Evolutionary conservation across 2,797 vertebrate species (phyloP).

Genomic region (Microchirus variegatus): DNA sequence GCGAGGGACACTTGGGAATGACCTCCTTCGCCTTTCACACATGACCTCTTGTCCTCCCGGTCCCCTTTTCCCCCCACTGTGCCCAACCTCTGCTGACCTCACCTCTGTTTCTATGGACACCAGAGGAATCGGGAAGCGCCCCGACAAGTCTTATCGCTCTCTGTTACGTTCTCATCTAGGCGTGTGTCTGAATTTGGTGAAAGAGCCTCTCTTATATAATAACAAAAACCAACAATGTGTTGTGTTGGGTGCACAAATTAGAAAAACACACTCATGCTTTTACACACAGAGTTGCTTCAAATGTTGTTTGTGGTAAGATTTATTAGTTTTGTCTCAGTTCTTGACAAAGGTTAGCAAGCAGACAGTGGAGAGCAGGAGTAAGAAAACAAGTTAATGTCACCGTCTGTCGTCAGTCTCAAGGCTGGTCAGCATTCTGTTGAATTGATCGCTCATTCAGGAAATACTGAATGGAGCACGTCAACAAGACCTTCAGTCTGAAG

Average conservation of each 20-base stretch:
- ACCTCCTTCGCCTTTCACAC: constrained; percentile 42
- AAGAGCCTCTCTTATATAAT: not conserved
- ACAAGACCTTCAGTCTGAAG: too few relatives aligned
- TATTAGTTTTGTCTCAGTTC: too few relatives aligned
- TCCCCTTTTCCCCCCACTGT: constrained; percentile 31
- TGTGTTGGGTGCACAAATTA: not conserved
- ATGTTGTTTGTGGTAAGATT: too few relatives aligned
- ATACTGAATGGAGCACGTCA: too few relatives aligned
- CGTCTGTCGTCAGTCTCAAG: too few relatives aligned
- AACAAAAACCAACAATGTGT: too few relatives aligned
- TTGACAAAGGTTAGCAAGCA: too few relatives aligned
- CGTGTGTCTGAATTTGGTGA: not conserved
- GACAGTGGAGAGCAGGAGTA: too few relatives aligned
- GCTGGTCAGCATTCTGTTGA: too few relatives aligned
- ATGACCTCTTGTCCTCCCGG: constrained; percentile 59
- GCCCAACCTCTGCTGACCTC: constrained; percentile 63
- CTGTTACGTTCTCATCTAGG: constrained; percentile 7
- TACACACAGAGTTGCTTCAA: not conserved
- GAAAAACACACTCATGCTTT: not conserved
- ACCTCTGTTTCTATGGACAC: constrained; percentile 60
- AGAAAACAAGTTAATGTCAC: too few relatives aligned
- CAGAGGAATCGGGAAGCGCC: constrained; percentile 44
- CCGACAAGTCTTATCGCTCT: constrained; percentile 18
- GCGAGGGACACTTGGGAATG: constrained; percentile 34
- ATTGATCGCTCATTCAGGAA: too few relatives aligned